Evolutionary conservation across 2,113 vertebrate genomes (phyloP).

Genomic region (Psammodynastes pulverulentus): DNA sequence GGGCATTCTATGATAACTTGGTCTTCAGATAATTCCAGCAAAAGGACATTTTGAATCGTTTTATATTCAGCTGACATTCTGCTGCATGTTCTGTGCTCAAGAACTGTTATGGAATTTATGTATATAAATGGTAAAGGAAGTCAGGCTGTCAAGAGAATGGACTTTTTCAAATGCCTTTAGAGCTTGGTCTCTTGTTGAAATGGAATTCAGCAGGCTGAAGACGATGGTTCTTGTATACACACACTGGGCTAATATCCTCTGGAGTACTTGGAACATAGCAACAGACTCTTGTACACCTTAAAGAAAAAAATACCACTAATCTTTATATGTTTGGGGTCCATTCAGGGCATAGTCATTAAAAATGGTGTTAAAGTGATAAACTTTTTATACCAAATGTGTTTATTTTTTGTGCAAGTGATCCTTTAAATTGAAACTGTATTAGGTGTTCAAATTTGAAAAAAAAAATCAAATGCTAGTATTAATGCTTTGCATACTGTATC

Average conservation of each 20-base stretch:
- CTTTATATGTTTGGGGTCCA: conserved; percentile 82
- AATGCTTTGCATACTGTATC: conserved; percentile 62
- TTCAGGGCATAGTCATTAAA: conserved; percentile 69
- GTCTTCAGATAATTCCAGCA: conserved; percentile 69
- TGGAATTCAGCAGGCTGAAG: conserved; percentile 82
- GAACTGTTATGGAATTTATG: conserved; percentile 75
- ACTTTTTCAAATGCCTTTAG: conserved; percentile 79
- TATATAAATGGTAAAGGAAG: conserved; percentile 76
- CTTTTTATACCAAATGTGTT: conserved; percentile 85
- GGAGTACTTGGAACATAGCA: conserved; percentile 73
- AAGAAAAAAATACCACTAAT: conserved; percentile 73
- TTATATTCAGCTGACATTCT: conserved; percentile 77
- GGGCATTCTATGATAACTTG: conserved; percentile 73
- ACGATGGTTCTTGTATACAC: conserved; percentile 74
- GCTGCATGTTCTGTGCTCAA: conserved; percentile 79
- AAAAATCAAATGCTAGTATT: conserved; percentile 59
- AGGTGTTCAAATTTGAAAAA: conserved; percentile 76
- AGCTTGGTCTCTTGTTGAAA: conserved; percentile 79
- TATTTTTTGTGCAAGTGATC: conserved; percentile 84
- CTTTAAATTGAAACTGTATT: conserved; percentile 81
- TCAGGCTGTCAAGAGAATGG: conserved; percentile 67
- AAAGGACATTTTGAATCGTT: conserved; percentile 74
- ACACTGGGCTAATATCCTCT: conserved; percentile 77
- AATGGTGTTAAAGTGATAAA: conserved; percentile 82
- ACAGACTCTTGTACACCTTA: conserved; percentile 70